Base-by-base conservation (phyloP, 2,888 invertebrate genomes). In the Neoascia interrupta region DNA sequence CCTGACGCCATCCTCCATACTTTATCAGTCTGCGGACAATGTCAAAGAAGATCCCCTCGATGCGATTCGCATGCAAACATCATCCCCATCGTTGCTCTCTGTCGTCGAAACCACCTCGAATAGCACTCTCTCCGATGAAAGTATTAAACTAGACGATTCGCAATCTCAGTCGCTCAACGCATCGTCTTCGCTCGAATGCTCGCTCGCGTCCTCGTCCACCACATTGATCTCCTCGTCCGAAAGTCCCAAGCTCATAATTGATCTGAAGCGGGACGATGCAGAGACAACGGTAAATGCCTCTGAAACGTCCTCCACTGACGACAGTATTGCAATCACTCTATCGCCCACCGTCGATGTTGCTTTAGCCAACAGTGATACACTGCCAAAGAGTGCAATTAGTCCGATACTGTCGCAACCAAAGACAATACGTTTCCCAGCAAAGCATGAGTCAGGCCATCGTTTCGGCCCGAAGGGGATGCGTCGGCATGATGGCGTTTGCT, bases 361-460 rank as follows among this genome's bases (percentile, higher is more conserved):
- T 21, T 74, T 88, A 53, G 87, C 85, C 4, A 86, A 87, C 60
- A 84, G 83, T 72, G 84, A 83, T 21, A 56, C 80, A 21, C 73
- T 85, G 74, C 85, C 85, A 10, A 88, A 88, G 82, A 84, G 86
- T 75, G 88, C 89, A 68, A 93, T 93, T 83, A 94, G 94, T 84
- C 95, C 95, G 8, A 95, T 95, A 64, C 87, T 95, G 49, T 94
- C 95, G 75, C 93, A 93, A 83, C 95, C 95, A 28, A 95, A 94
- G 87, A 95, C 94, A 70, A 93, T 96, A 82, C 91, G 95, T 84
- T 95, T 95, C 87, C 95, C 95, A 0, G 94, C 92, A 8, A 90
- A 87, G 81, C 85, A 87, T 56, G 84, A 84, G 37, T 76, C 79
- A n/a, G 84, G 85, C 37, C 84, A 88, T 11, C 84, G 86, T 83